Evolutionary conservation across 2,888 invertebrate genomes (phyloP).

Genomic region (Drosophila buzzatii): DNA sequence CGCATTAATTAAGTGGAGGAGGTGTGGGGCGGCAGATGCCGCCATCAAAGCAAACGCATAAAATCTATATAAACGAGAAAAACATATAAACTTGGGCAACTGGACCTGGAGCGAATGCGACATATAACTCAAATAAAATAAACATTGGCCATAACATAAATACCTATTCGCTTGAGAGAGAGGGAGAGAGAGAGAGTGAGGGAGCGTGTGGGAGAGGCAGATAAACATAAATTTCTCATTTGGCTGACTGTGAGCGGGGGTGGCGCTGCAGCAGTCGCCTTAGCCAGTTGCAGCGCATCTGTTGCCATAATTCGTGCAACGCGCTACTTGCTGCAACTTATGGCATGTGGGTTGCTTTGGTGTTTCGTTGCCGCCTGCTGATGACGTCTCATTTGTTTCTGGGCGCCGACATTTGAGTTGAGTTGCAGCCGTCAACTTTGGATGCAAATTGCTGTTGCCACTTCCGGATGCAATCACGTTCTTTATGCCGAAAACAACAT

Average conservation of each 20-base stretch:
- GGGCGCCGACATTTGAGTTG: constrained; percentile 54
- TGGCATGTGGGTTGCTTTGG: constrained; percentile 28
- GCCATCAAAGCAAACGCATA: constrained; percentile 58
- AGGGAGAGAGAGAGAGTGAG: constrained; percentile 4
- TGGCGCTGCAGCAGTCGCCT: constrained; percentile 24
- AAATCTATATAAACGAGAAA: constrained; percentile 40
- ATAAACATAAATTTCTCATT: constrained; percentile 75
- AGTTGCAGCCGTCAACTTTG: constrained; percentile 40
- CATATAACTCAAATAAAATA: constrained; percentile 75
- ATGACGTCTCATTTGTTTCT: constrained; percentile 75
- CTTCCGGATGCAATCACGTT: constrained; percentile 25
- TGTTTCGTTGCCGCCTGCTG: constrained; percentile 49
- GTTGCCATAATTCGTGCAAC: constrained; percentile 78
- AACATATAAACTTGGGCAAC: constrained; percentile 36
- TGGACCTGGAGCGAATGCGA: constrained; percentile 49
- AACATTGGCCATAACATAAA: constrained; percentile 77
- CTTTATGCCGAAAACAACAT: not conserved
- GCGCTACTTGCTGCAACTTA: constrained; percentile 50
- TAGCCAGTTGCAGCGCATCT: constrained; percentile 66
- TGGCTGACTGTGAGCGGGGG: constrained; percentile 8
- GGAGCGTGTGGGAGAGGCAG: constrained; percentile 13
- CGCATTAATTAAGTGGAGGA: constrained; percentile 64
- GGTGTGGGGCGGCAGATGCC: constrained; percentile 9
- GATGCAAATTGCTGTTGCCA: constrained; percentile 29
- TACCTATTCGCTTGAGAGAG: constrained; percentile 53